Percentiles rank a stretch among this genome's conserved stretches.
Evolutionary conservation across 2,797 vertebrate species (phyloP).

Genomic region (Chelon labrosus): DNA sequence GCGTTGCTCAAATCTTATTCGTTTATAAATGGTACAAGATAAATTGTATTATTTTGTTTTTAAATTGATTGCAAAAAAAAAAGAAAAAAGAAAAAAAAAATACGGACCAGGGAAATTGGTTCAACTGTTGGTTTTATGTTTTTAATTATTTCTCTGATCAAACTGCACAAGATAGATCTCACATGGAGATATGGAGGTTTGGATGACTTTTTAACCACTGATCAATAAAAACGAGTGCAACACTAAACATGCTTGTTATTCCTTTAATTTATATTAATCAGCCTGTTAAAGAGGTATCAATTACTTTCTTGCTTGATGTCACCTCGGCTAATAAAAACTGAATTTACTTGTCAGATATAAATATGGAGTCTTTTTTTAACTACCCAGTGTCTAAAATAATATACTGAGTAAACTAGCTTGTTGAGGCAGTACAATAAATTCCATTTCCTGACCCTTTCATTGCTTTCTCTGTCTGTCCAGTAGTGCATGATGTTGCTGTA

Average conservation of each 20-base stretch:
- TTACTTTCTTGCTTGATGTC: slow-evolving; percentile 1
- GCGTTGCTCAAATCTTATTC: slow-evolving; percentile 63
- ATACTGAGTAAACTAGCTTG: neutral
- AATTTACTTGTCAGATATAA: slow-evolving; percentile 1
- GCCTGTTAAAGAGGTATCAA: slow-evolving; percentile 5
- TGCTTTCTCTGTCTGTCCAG: slow-evolving; percentile 52
- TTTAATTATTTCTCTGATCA: slow-evolving; percentile 81
- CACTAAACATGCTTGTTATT: slow-evolving; percentile 75
- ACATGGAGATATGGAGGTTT: slow-evolving; percentile 68
- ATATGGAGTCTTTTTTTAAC: slow-evolving; percentile 4
- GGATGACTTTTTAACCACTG: slow-evolving; percentile 87
- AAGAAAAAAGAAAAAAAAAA: slow-evolving; percentile 27
- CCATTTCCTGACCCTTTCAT: slow-evolving; percentile 49
- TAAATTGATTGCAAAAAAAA: slow-evolving; percentile 65
- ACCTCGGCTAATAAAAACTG: neutral
- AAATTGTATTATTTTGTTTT: slow-evolving; percentile 73
- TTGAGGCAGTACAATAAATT: slow-evolving; percentile 13
- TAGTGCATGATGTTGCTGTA: slow-evolving; percentile 58
- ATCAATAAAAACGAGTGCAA: slow-evolving; percentile 88
- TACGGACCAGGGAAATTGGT: slow-evolving; percentile 68
- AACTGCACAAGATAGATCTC: slow-evolving; percentile 85
- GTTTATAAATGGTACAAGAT: slow-evolving; percentile 80
- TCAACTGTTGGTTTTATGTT: slow-evolving; percentile 76
- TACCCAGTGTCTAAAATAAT: slow-evolving; percentile 9
- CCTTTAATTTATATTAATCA: slow-evolving; percentile 44